phyloP scores from a whole-genome alignment of 64 coral and sea anemone species.

The Pachyseris speciosa region DNA sequence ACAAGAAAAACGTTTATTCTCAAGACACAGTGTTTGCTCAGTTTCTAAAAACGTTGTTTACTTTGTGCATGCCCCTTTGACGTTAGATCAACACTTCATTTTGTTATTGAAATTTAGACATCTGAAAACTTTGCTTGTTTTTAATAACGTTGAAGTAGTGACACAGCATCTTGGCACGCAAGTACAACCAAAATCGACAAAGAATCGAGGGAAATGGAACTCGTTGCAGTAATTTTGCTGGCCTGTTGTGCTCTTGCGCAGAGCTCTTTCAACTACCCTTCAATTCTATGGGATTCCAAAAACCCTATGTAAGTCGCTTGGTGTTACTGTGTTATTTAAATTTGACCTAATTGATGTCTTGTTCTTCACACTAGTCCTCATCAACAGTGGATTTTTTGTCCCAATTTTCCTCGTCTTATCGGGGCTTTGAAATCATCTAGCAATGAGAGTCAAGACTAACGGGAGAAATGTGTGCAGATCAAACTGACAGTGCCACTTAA shows the following conservation, averaged over 20 bases:
- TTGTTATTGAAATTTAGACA: slow-evolving; percentile 18
- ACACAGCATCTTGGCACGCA: not conserved
- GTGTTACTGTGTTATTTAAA: not conserved
- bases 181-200: too few relatives aligned
- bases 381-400: too few relatives aligned
- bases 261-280: not conserved
- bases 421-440: too few relatives aligned
- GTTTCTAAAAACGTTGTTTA: not conserved
- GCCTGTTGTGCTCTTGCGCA: not conserved
- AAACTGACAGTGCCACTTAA: too few relatives aligned
- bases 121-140: too few relatives aligned
- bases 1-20: too few relatives aligned
- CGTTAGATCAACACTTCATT: not conserved
- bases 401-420: too few relatives aligned
- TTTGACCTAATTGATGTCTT: not conserved
- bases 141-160: not conserved
- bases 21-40: not conserved
- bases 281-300: not conserved
- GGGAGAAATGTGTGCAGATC: too few relatives aligned
- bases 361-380: not conserved
- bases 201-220: not conserved
- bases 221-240: not conserved
- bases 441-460: too few relatives aligned
- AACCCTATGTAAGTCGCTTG: not conserved
- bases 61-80: not conserved